phyloP scores from a whole-genome alignment of 2,888 invertebrate species.

The Ommatoiulus sabulosus region DNA sequence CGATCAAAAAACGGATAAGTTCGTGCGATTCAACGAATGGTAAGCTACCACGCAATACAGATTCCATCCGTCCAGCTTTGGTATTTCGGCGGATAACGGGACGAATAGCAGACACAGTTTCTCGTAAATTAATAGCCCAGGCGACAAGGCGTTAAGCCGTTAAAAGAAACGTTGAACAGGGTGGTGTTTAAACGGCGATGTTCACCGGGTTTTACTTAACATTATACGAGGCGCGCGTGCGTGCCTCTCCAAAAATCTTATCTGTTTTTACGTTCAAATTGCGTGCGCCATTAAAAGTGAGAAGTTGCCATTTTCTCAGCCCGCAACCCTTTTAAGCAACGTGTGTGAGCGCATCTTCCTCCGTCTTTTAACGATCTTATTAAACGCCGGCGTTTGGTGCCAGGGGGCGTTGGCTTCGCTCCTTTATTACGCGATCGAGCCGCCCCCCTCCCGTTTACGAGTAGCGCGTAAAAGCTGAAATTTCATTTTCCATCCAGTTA shows the following conservation, averaged over 20 bases:
- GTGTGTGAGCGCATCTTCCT: neutral
- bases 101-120: neutral
- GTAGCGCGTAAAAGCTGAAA: neutral
- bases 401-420: neutral
- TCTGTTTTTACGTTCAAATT: conserved; percentile 8
- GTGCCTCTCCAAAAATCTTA: neutral
- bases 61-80: neutral
- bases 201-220: neutral
- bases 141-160: neutral
- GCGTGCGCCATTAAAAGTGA: conserved; percentile 21
- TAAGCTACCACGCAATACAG: neutral
- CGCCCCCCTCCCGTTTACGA: neutral
- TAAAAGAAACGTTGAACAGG: neutral
- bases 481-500: conserved; percentile 38
- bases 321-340: neutral
- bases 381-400: neutral
- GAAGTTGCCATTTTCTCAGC: conserved; percentile 17
- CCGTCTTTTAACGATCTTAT: neutral
- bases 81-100: neutral
- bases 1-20: neutral
- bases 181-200: neutral
- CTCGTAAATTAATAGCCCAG: neutral
- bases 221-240: neutral
- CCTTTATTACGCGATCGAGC: conserved; percentile 8
- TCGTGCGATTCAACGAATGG: neutral